Percentiles rank a stretch among this genome's conserved stretches.
These are phyloP conservation scores for Hoplodrina blanda DNA, from an alignment of 2,888 invertebrate species.

Conservation along the genomic window DNA sequence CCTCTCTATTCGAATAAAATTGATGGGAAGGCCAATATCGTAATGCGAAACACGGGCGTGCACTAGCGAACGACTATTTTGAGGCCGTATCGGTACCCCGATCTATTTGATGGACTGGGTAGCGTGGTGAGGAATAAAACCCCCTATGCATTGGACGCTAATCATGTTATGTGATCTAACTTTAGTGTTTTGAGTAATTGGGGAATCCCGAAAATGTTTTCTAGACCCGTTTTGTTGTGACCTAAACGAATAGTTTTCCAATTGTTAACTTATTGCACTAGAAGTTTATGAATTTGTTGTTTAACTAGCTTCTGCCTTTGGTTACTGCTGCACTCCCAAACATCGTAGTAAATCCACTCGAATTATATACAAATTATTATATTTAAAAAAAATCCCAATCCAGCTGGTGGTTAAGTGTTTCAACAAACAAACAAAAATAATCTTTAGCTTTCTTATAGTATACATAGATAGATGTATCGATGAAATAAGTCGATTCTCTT, in stretches of 20 bases:
- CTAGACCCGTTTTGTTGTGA: slow-evolving; percentile 37
- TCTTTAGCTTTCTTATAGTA: too few species aligned
- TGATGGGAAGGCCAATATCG: slow-evolving; percentile 84
- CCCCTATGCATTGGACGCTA: slow-evolving; percentile 77
- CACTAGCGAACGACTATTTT: slow-evolving; percentile 78
- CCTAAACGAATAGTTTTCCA: background rate
- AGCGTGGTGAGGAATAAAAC: slow-evolving; percentile 72
- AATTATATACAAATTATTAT: too few species aligned
- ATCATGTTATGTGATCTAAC: slow-evolving; percentile 81
- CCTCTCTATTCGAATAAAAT: slow-evolving; percentile 78
- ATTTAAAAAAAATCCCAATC: too few species aligned
- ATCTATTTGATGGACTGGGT: slow-evolving; percentile 88
- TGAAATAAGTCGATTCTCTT: slow-evolving; percentile 30
- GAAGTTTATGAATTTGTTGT: background rate
- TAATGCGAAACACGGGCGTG: slow-evolving; percentile 82
- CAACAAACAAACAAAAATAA: too few species aligned
- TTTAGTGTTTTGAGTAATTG: slow-evolving; percentile 76
- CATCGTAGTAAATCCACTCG: too few species aligned
- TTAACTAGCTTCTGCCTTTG: background rate
- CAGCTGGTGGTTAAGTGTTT: too few species aligned
- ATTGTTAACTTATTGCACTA: background rate
- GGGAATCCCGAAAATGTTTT: slow-evolving; percentile 69
- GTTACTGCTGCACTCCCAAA: too few species aligned
- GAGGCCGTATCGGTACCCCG: slow-evolving; percentile 81
- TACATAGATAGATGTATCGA: slow-evolving; percentile 11